phyloP scores from a whole-genome alignment of 2,113 vertebrate species.

The Sus scrofa region DNA sequence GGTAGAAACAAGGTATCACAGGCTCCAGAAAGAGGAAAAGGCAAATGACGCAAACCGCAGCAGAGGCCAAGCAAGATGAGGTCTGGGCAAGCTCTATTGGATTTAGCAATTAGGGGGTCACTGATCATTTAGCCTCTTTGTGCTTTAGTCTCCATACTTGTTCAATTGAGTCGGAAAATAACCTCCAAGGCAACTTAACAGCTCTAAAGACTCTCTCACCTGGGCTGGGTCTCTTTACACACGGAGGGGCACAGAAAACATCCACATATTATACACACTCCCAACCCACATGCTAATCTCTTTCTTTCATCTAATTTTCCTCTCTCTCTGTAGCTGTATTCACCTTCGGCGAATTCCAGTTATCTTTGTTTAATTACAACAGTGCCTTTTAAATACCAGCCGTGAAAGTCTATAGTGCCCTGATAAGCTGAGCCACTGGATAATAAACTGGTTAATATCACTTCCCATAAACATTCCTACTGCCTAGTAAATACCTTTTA shows the following conservation, averaged over 20 bases:
- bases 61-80: constrained; percentile 63
- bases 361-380: constrained; percentile 74
- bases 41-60: constrained; percentile 47
- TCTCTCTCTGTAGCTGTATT: constrained; percentile 66
- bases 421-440: constrained; percentile 68
- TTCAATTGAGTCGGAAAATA: constrained; percentile 81
- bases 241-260: background rate
- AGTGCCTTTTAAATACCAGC: constrained; percentile 58
- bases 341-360: constrained; percentile 76
- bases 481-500: constrained; percentile 73
- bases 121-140: constrained; percentile 80
- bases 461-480: constrained; percentile 59
- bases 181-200: constrained; percentile 71
- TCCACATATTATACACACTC: background rate
- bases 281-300: constrained; percentile 39
- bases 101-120: constrained; percentile 80
- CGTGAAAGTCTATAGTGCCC: constrained; percentile 50
- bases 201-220: constrained; percentile 52
- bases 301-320: constrained; percentile 74
- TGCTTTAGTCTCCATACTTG: constrained; percentile 79
- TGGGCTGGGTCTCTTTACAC: background rate
- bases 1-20: background rate
- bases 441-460: constrained; percentile 48
- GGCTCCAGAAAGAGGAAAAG: background rate
- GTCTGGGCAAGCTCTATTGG: constrained; percentile 73